Evolutionary conservation across 2,888 invertebrate species (phyloP), one percentile per base, ranked within the genome.

Genomic region (Melanchra persicariae): DNA sequence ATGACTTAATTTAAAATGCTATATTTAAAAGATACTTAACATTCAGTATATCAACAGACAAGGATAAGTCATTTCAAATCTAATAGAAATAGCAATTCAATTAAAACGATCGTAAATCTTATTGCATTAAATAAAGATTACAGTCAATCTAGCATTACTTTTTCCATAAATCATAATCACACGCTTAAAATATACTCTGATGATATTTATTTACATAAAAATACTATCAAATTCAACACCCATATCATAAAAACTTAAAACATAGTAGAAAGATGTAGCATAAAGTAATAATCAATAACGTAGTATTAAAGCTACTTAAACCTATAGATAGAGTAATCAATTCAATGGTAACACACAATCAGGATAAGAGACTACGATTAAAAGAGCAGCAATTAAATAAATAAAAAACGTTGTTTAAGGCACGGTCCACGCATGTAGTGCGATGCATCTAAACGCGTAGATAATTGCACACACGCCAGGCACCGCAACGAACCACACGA

Each of bases 391-490:
- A n/a, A 68, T 63, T 40, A 68, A 77, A 69, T 47, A 81, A 77
- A 77, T 24, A 57, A 68, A 54, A 47, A 26, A 59, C 55, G 49
- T 51, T 61, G 22, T 62, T 54, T 26, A 57, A 57, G 57, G 37
- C 45, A 70, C 62, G 68, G 63, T 26, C 68, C 65, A 74, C 62
- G 81, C 74, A 73, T 75, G 67, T 66, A 64, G 63, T 66, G 65
- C 57, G 81, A 83, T 85, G 83, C 74, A 87, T 85, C 84, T 84
- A 83, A 87, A 87, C 85, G 89, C 90, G 88, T 91, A 84, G 86
- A 90, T 91, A 91, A 91, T 91, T 88, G 88, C 84, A 77, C 79
- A 79, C 82, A 80, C 77, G 82, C 66, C 78, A 79, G 59, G 76
- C 79, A 78, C 75, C 82, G 82, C 70, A 78, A 62, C 85, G 85